A percentile compares a stretch with the other conserved stretches of the same genome.
Evolutionary conservation across 2,113 vertebrate genomes (phyloP).

Genomic region (Mobula birostris): DNA sequence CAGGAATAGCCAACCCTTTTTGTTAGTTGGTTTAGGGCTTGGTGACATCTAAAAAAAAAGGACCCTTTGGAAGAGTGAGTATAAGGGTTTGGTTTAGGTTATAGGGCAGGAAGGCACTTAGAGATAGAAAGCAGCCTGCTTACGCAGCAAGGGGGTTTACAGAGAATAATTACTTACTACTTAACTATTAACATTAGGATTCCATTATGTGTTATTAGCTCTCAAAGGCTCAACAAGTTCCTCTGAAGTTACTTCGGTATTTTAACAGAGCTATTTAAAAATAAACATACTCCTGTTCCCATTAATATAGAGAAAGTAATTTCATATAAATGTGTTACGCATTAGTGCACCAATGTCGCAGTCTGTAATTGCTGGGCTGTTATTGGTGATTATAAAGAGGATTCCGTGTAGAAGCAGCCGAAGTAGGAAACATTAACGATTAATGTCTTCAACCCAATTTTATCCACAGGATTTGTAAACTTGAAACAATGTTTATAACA

Average conservation of each 20-base stretch:
- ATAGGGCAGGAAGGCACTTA: background rate
- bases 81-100: background rate
- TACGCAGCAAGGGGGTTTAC: background rate
- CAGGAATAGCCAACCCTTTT: no score
- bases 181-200: background rate
- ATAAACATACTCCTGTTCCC: background rate
- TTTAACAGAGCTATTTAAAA: background rate
- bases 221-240: background rate
- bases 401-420: background rate
- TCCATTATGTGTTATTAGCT: background rate
- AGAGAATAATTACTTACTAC: background rate
- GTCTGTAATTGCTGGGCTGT: background rate
- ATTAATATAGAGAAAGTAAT: background rate
- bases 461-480: slow-evolving; percentile 18
- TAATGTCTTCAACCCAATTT: slow-evolving; percentile 4
- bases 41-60: no score
- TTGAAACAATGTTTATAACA: slow-evolving; percentile 30
- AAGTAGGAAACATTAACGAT: slow-evolving; percentile 6
- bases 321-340: slow-evolving; percentile 1
- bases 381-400: background rate
- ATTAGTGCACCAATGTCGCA: background rate
- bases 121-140: background rate
- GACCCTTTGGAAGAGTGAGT: no score
- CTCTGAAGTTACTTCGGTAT: background rate
- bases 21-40: no score